A percentile compares a stretch with the other conserved stretches of the same genome.
Conservation (phyloP, 2,113 vertebrate species). For the Etheostoma spectabile region DNA sequence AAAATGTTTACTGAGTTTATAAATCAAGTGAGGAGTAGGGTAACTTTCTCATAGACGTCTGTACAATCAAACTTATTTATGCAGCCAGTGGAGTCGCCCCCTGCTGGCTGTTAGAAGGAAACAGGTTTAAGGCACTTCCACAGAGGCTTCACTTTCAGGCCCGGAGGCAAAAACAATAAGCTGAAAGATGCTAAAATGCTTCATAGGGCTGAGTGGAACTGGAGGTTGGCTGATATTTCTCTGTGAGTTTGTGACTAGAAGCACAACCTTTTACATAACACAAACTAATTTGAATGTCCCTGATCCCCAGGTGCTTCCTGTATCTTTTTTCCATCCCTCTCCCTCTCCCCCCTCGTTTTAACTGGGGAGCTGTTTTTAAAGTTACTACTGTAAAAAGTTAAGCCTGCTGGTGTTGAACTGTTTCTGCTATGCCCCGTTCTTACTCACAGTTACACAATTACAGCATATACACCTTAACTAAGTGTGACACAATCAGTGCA, state of each 20-base stretch:
- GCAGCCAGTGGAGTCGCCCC: too few relatives aligned
- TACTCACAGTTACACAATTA: constrained; percentile 4
- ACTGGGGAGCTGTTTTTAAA: not conserved
- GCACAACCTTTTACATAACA: not conserved
- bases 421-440: not conserved
- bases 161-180: too few relatives aligned
- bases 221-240: not conserved
- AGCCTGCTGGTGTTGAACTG: constrained; percentile 1
- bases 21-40: too few relatives aligned
- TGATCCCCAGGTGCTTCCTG: not conserved
- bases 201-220: too few relatives aligned
- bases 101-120: too few relatives aligned
- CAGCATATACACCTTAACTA: constrained; percentile 11
- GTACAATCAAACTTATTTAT: too few relatives aligned
- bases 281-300: not conserved
- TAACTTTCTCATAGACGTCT: too few relatives aligned
- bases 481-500: constrained; percentile 21
- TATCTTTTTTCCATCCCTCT: not conserved
- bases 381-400: not conserved
- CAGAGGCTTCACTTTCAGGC: too few relatives aligned
- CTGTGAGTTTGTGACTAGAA: not conserved
- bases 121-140: too few relatives aligned
- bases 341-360: not conserved
- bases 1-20: too few relatives aligned
- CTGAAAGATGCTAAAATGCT: too few relatives aligned